Conservation (phyloP, 2,888 invertebrate genomes). For the Spatulosminthurus flaviceps region DNA sequence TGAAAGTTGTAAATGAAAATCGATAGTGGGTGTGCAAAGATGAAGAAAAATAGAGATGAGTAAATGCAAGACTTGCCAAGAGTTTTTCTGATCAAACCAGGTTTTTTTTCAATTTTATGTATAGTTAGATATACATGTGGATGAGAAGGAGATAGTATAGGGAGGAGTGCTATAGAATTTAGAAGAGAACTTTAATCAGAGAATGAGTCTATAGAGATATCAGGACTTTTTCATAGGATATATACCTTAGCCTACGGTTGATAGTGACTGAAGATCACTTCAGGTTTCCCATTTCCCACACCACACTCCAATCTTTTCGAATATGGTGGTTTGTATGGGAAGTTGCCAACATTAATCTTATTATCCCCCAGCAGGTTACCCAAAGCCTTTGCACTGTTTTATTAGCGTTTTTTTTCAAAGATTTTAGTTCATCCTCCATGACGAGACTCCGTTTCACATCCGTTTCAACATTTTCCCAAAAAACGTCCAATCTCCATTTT, state of each 20-base stretch:
- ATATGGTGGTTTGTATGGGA: neutral
- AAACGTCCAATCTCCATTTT: neutral
- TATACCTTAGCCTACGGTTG: neutral
- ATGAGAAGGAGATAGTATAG: neutral
- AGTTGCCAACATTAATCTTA: conserved; percentile 37
- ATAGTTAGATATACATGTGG: no score
- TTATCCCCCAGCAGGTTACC: conserved; percentile 21
- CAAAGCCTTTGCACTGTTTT: neutral
- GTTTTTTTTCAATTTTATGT: no score
- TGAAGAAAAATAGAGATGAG: no score
- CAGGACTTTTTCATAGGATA: no score
- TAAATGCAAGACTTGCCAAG: neutral
- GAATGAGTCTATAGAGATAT: no score
- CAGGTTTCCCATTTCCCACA: conserved; percentile 1
- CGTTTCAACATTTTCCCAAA: neutral
- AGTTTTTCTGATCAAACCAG: neutral
- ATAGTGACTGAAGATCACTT: conserved; percentile 10
- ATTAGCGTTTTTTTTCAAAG: neutral
- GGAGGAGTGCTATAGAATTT: no score
- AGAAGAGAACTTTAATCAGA: no score
- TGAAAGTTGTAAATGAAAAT: neutral
- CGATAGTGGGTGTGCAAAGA: neutral
- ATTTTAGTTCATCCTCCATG: no score
- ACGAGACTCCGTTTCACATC: neutral
- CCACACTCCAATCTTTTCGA: neutral